Conservation (phyloP, 2,888 invertebrate species). For the Tenthredo scrophulariae region DNA sequence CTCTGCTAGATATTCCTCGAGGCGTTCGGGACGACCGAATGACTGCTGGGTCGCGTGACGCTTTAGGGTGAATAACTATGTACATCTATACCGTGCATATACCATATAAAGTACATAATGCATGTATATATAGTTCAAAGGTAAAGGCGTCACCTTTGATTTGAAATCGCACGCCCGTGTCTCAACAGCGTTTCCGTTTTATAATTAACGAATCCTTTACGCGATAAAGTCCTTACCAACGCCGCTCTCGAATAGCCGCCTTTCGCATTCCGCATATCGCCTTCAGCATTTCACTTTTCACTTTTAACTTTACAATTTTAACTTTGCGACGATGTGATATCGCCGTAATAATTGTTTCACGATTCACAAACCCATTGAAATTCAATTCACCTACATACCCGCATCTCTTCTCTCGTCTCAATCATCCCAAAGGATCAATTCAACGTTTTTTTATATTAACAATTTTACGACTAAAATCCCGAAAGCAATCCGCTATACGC, state of each 20-base stretch:
- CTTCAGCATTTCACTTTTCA: background rate
- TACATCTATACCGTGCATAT: background rate
- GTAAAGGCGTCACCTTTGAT: slow-evolving; percentile 5
- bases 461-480: no score
- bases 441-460: background rate
- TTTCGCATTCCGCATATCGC: background rate
- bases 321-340: background rate
- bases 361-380: background rate
- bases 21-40: background rate
- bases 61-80: background rate
- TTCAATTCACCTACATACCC: background rate
- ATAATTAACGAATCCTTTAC: slow-evolving; percentile 25
- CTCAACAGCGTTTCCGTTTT: background rate
- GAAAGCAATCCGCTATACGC: no score
- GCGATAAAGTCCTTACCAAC: background rate
- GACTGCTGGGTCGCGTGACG: background rate
- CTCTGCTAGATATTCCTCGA: background rate
- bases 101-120: background rate
- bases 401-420: no score
- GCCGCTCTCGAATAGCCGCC: background rate
- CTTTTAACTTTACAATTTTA: background rate
- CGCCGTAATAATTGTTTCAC: background rate
- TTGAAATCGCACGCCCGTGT: slow-evolving; percentile 12
- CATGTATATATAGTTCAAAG: background rate
- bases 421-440: background rate